Base-by-base conservation (phyloP, 2,888 invertebrate species). In the Carpatolechia fugitivella region DNA sequence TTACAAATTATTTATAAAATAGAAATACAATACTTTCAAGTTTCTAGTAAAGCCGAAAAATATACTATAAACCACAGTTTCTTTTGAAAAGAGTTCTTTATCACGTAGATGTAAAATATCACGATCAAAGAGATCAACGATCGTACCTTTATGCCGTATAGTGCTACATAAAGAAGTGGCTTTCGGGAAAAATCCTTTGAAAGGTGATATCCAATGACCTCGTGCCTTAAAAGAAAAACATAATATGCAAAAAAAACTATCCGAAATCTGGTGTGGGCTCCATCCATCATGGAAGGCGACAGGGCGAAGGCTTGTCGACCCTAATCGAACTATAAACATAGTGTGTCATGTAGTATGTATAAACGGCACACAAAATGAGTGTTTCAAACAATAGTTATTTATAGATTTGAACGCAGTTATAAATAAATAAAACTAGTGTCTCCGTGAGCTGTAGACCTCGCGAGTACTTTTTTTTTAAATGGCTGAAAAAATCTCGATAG, bases 271-370 rank as follows among this genome's bases (percentile, higher is more conserved):
- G 80, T 80, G 79, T 78, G 74, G 69, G 77, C 71, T 68, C 70
- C 80, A 88, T 88, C 85, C 80, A 88, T 88, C 87, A 87, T 84
- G 59, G 60, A 63, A 77, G 70, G 72, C 75, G 86, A 86, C 85
- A 84, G 79, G 80, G 75, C 71, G 80, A 76, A 81, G 79, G 79
- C 84, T 82, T 82, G 85, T 83, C 86, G 82, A 82, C 86, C 87
- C 85, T 86, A 87, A 87, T 88, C 85, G 85, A 85, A 85, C 70
- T 68, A 74, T 73, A 76, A 77, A 76, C 72, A 77, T 74, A 74
- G 53, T 50, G 31, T 53, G 50, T 56, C 20, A 48, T 36, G 16
- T 40, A 16, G 14, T 5, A 5, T 6, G 4, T 33, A 11, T 8
- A 11, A 33, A 8, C 6, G 6, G 24, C 6, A 24, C 24, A 24